Evolutionary conservation across 2,113 vertebrate species (phyloP).

Genomic region (Machaerirhynchus nigripectus): DNA sequence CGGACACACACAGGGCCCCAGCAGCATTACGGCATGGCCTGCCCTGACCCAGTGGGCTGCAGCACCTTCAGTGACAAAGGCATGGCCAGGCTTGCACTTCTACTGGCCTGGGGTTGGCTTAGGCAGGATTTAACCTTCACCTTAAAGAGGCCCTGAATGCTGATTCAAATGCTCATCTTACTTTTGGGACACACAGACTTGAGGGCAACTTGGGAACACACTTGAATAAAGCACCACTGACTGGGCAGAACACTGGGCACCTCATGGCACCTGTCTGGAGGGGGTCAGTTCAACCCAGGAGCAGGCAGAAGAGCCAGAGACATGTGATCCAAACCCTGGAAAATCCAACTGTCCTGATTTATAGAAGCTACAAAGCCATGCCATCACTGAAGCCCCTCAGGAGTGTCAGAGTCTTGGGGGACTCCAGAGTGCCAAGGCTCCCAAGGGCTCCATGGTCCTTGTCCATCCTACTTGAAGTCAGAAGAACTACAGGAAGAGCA

Average conservation of each 20-base stretch:
- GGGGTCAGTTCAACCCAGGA: background rate
- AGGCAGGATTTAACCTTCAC: background rate
- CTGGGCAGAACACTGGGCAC: background rate
- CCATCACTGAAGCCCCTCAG: background rate
- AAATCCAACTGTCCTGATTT: background rate
- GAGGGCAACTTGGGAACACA: background rate
- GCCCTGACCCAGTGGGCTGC: background rate
- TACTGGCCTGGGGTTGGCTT: background rate
- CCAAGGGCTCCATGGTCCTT: background rate
- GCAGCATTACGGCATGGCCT: rapidly evolving
- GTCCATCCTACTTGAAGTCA: background rate
- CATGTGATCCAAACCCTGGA: background rate
- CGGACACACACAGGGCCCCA: background rate
- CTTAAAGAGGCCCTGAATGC: background rate
- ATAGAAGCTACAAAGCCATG: background rate
- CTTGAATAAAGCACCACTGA: background rate
- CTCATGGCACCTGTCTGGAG: background rate
- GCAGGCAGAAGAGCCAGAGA: background rate
- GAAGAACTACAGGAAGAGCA: background rate
- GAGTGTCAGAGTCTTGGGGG: background rate
- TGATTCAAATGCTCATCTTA: background rate
- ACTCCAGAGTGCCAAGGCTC: background rate
- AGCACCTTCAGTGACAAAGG: rapidly evolving
- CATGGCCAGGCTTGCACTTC: background rate
- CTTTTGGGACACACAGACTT: background rate